Percentiles rank a stretch among this genome's conserved stretches.
phyloP scores from a whole-genome alignment of 2,888 invertebrate genomes.

The Argyresthia albistria region DNA sequence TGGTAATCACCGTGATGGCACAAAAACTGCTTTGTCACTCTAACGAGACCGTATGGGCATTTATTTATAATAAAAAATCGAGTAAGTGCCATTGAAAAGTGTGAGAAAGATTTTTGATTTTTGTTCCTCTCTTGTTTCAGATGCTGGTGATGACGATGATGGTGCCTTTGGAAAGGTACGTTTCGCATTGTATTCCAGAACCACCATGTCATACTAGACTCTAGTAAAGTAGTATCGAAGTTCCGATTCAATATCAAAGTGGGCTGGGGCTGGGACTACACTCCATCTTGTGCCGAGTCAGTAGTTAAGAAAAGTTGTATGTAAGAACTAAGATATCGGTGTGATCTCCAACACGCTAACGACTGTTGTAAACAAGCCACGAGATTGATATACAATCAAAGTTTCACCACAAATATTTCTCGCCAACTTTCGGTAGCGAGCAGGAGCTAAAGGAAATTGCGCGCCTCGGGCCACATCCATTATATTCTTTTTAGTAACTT shows the following conservation, averaged over 20 bases:
- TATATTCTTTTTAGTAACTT: constrained; percentile 41
- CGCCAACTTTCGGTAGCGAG: constrained; percentile 30
- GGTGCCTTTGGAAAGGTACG: constrained; percentile 1
- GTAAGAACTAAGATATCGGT: constrained; percentile 5
- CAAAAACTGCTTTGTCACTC: constrained; percentile 26
- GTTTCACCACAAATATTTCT: constrained; percentile 21
- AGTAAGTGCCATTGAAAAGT: constrained; percentile 1
- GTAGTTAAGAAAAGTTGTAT: no score
- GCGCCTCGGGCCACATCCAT: constrained; percentile 33
- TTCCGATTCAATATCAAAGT: no score
- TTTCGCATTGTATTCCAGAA: not conserved
- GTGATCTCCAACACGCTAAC: constrained; percentile 35
- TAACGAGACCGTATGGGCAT: constrained; percentile 10
- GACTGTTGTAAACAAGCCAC: constrained; percentile 37
- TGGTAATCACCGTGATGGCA: constrained; percentile 29
- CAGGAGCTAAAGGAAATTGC: constrained; percentile 42
- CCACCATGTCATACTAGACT: no score
- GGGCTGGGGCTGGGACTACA: no score
- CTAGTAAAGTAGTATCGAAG: no score
- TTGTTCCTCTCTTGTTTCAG: constrained; percentile 7
- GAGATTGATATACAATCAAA: constrained; percentile 43
- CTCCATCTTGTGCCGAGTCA: no score
- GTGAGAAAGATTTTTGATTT: constrained; percentile 3
- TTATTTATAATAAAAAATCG: not conserved
- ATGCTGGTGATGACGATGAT: constrained; percentile 4